Evolutionary conservation across 2,113 vertebrate species (phyloP), one percentile per base, ranked within the genome.

Genomic region (Picathartes gymnocephalus): DNA sequence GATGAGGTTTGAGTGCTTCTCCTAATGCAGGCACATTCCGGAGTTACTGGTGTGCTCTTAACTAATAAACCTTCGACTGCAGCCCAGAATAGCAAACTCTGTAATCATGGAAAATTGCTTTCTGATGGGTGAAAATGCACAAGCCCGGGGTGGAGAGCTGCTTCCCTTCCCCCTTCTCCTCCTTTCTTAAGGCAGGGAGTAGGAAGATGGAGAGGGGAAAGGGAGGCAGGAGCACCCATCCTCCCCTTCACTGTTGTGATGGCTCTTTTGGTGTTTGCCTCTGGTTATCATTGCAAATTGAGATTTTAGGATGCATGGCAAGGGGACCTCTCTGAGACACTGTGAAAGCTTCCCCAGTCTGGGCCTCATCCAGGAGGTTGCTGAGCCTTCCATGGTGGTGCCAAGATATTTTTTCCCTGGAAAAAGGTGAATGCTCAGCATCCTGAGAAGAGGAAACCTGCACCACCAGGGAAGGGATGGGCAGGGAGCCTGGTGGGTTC

Each of bases 1-100:
- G 65, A 86, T 62, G 92, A 90, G 66, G 31, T 33, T 84, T 44
- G 83, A 96, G 91, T 81, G 81, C 77, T 82, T 28, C 81, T 94
- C 54, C 62, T 95, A 77, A 95, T 35, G 87, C 70, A 96, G 78
- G 48, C 95, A 82, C 70, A 70, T 73, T 39, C 50, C 90, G 13
- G 30, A 77, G 93, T 82, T 82, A 39, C 84, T 48, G 62, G 66
- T 57, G 93, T 80, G 78, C 81, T 88, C 58, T 91, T 77, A 72
- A 23, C 94, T 85, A 86, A 95, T 91, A 87, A 95, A 85, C 45
- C 74, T 45, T 10, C 78, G 57, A 22, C 64, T 80, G 70, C 74
- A 53, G 74, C 80, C 66, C 78, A 66, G 74, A 87, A 89, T 85
- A 82, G 84, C 77, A 95, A 91, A 53, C 35, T 84, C 86, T 47